Evolutionary conservation across 2,888 invertebrate species (phyloP).

Genomic region (Thymelicus acteon): DNA sequence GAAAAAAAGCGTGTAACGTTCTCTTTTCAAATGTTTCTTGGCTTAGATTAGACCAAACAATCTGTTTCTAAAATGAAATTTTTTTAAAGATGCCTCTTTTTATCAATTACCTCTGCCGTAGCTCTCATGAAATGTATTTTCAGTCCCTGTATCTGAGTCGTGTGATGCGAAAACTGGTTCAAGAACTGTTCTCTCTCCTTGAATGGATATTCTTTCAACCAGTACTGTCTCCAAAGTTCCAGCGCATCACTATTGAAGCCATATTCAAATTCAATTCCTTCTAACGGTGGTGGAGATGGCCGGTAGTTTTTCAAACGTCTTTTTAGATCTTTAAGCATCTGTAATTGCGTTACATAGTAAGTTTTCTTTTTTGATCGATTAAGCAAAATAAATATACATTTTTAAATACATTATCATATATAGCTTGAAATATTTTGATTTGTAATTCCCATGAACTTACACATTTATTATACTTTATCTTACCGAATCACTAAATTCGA

Average conservation of each 20-base stretch:
- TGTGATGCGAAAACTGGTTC: slow-evolving; percentile 90
- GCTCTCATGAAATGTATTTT: slow-evolving; percentile 88
- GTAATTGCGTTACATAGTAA: slow-evolving; percentile 38
- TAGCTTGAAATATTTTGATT: too few species aligned
- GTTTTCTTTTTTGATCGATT: background rate
- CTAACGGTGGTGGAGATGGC: background rate
- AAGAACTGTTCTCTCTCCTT: slow-evolving; percentile 86
- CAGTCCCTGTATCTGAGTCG: slow-evolving; percentile 89
- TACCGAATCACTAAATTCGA: too few species aligned
- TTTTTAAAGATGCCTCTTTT: background rate
- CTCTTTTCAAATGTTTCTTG: too few species aligned
- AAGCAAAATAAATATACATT: background rate
- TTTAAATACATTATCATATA: too few species aligned
- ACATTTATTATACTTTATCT: too few species aligned
- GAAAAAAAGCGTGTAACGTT: too few species aligned
- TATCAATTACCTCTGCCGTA: slow-evolving; percentile 75
- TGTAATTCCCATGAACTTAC: too few species aligned
- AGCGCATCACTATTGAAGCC: background rate
- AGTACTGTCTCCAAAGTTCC: slow-evolving; percentile 85
- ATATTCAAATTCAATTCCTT: background rate
- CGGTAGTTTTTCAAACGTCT: background rate
- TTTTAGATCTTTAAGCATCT: slow-evolving; percentile 59
- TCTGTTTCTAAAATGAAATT: too few species aligned
- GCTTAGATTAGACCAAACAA: too few species aligned
- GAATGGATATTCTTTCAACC: slow-evolving; percentile 90